phyloP scores from a whole-genome alignment of 2,113 vertebrate genomes.

The Theristicus caerulescens region DNA sequence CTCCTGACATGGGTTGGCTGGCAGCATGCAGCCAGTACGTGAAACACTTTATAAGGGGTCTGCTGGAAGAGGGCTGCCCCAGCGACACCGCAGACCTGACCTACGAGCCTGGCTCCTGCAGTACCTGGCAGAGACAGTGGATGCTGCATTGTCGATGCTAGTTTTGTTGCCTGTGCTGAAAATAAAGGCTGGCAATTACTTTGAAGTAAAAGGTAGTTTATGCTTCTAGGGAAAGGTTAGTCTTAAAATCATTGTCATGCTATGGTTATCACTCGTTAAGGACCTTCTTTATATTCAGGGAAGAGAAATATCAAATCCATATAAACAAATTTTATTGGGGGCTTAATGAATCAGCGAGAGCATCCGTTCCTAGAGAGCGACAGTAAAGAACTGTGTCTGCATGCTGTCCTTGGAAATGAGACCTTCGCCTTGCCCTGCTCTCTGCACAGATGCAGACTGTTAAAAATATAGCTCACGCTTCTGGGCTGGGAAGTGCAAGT shows the following conservation, averaged over 20 bases:
- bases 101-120: background rate
- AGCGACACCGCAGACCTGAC: background rate
- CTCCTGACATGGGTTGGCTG: background rate
- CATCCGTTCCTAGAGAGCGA: background rate
- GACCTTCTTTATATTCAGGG: conserved; percentile 50
- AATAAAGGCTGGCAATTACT: conserved; percentile 2
- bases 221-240: conserved; percentile 47
- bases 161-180: background rate
- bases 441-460: background rate
- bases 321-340: conserved; percentile 65
- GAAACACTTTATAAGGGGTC: background rate
- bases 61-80: background rate
- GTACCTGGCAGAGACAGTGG: accelerated
- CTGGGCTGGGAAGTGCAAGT: background rate
- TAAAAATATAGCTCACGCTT: background rate
- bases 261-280: conserved; percentile 5
- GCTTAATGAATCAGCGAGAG: conserved; percentile 23
- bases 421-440: background rate
- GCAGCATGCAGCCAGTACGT: background rate
- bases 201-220: conserved; percentile 30
- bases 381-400: conserved; percentile 14
- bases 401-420: conserved; percentile 13
- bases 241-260: conserved; percentile 26
- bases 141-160: background rate
- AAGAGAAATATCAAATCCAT: conserved; percentile 66